These are phyloP conservation scores for Spisula subtruncata DNA, from an alignment of 2,888 invertebrate genomes.

Conservation along the genomic window DNA sequence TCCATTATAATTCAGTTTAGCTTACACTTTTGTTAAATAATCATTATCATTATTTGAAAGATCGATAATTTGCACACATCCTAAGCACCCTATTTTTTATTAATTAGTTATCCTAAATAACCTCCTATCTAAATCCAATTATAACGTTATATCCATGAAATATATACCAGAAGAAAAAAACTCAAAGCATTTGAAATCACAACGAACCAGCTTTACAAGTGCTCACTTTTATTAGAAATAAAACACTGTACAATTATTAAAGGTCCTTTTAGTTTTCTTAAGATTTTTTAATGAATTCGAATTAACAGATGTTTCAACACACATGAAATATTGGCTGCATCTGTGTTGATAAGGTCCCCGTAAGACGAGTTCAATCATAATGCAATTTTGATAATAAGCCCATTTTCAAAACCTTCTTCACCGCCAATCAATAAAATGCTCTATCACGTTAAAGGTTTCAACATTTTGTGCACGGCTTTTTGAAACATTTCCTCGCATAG, in stretches of 20 bases:
- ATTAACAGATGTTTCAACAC: constrained; percentile 2
- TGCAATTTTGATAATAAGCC: constrained; percentile 29
- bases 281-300: constrained; percentile 17
- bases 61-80: too few species aligned
- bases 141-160: neutral
- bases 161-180: constrained; percentile 6
- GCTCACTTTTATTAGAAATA: neutral
- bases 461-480: constrained; percentile 28
- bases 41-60: too few species aligned
- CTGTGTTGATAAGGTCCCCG: neutral
- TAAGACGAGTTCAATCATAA: neutral
- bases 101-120: neutral
- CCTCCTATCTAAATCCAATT: neutral
- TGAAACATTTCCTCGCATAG: constrained; percentile 22
- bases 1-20: too few species aligned
- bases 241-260: neutral
- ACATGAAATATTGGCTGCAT: neutral
- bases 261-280: neutral
- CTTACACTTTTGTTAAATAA: too few species aligned
- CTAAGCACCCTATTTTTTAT: too few species aligned
- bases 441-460: constrained; percentile 22
- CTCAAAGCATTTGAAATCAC: neutral
- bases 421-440: constrained; percentile 22
- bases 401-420: constrained; percentile 30
- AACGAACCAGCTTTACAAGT: neutral